Evolutionary conservation across 2,888 invertebrate species (phyloP).

Genomic region (Brenthis daphne): DNA sequence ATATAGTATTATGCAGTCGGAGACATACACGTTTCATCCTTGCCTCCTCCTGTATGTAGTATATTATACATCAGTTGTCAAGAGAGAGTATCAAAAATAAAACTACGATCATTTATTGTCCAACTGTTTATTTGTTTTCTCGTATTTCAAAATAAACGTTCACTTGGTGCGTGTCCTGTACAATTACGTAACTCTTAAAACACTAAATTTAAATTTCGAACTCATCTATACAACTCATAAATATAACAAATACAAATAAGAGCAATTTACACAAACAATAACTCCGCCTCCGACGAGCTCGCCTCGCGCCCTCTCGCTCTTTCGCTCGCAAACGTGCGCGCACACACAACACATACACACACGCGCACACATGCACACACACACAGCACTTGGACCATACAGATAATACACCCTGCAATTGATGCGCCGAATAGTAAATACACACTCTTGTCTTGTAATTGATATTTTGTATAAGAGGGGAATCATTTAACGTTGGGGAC

Average conservation of each 20-base stretch:
- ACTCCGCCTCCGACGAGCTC: slow-evolving; percentile 44
- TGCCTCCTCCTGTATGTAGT: background rate
- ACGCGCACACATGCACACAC: background rate
- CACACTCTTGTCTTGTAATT: too few relatives aligned
- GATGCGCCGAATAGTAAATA: too few relatives aligned
- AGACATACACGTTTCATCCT: too few relatives aligned
- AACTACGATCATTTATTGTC: slow-evolving; percentile 61
- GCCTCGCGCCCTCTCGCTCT: slow-evolving; percentile 10
- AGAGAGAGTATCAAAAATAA: slow-evolving; percentile 45
- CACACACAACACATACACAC: background rate
- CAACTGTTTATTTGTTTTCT: slow-evolving; percentile 72
- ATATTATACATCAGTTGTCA: slow-evolving; percentile 52
- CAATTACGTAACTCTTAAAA: slow-evolving; percentile 54
- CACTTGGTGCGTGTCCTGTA: slow-evolving; percentile 40
- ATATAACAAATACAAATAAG: slow-evolving; percentile 68
- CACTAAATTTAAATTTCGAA: slow-evolving; percentile 57
- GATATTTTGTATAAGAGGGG: too few relatives aligned
- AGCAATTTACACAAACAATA: slow-evolving; percentile 70
- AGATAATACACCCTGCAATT: background rate
- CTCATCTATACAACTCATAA: slow-evolving; percentile 64
- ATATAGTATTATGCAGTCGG: too few relatives aligned
- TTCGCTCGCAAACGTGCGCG: background rate
- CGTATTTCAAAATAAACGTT: slow-evolving; percentile 51
- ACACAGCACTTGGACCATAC: background rate
- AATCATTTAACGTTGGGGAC: too few relatives aligned